Conservation (phyloP, 1,140 invertebrate genomes). For the Amyelois transitella region DNA sequence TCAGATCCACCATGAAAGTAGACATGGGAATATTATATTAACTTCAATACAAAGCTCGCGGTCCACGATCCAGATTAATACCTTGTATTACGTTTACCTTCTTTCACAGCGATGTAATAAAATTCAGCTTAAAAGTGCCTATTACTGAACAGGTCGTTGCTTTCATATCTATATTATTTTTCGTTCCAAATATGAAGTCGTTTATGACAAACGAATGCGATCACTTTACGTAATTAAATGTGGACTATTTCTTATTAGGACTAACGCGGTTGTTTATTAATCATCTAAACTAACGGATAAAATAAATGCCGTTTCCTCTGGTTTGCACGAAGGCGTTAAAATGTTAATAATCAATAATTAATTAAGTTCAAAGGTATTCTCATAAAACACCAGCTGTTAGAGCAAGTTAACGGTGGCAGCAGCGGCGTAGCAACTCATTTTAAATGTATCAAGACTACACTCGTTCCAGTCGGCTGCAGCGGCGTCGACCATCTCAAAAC, state of each 20-base stretch:
- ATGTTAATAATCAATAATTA: too few species aligned
- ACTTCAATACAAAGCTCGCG: constrained; percentile 19
- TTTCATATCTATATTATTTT: constrained; percentile 27
- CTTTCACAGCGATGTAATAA: constrained; percentile 68
- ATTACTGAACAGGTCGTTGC: constrained; percentile 26
- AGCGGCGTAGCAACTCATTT: constrained; percentile 40
- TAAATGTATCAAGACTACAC: constrained; percentile 65
- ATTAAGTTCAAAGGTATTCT: constrained; percentile 26
- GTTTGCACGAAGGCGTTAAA: too few species aligned
- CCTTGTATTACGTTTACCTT: constrained; percentile 57
- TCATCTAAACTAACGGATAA: too few species aligned
- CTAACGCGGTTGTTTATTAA: too few species aligned
- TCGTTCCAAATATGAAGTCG: constrained; percentile 23
- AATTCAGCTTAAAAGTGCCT: constrained; percentile 70
- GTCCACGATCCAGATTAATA: constrained; percentile 38
- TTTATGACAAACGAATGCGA: constrained; percentile 17
- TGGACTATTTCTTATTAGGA: background rate
- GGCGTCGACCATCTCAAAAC: constrained; percentile 50
- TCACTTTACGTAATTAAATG: constrained; percentile 10
- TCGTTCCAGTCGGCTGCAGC: constrained; percentile 35
- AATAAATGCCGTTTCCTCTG: too few species aligned
- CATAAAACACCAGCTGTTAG: constrained; percentile 47
- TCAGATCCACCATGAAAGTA: background rate
- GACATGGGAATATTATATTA: constrained; percentile 16
- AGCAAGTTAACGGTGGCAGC: constrained; percentile 19